A percentile compares a stretch with the other conserved stretches of the same genome.
Evolutionary conservation across 2,797 vertebrate species (phyloP).

Genomic region (Hapalemur alaotrensis): DNA sequence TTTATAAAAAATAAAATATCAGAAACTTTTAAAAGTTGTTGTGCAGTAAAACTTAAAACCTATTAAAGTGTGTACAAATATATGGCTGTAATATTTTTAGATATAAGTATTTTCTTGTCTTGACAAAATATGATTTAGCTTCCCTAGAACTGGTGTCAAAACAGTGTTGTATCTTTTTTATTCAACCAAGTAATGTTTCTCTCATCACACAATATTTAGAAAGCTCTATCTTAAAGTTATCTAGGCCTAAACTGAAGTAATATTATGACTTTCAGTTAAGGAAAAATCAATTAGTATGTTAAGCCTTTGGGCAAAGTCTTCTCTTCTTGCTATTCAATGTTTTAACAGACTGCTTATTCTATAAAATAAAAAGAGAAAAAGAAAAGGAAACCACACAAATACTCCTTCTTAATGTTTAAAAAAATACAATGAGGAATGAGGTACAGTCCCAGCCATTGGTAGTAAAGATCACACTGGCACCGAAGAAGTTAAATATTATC

Average conservation of each 20-base stretch:
- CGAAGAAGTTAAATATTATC: constrained; percentile 74
- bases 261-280: not conserved
- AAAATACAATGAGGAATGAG: not conserved
- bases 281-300: not conserved
- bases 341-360: not conserved
- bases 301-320: not conserved
- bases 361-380: not conserved
- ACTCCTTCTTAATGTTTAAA: not conserved
- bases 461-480: not conserved
- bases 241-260: not conserved
- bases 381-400: not conserved
- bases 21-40: not conserved
- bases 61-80: not conserved
- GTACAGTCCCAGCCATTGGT: not conserved
- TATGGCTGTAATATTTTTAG: not conserved
- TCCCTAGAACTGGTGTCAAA: not conserved
- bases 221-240: not conserved
- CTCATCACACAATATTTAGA: not conserved
- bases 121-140: not conserved
- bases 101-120: not conserved
- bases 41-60: not conserved
- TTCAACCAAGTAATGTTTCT: not conserved
- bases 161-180: not conserved
- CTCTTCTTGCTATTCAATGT: not conserved
- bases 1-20: not conserved